These are phyloP conservation scores for Caenorhabditis doughertyi DNA, from an alignment of 2,888 invertebrate species.

Conservation along the genomic window DNA sequence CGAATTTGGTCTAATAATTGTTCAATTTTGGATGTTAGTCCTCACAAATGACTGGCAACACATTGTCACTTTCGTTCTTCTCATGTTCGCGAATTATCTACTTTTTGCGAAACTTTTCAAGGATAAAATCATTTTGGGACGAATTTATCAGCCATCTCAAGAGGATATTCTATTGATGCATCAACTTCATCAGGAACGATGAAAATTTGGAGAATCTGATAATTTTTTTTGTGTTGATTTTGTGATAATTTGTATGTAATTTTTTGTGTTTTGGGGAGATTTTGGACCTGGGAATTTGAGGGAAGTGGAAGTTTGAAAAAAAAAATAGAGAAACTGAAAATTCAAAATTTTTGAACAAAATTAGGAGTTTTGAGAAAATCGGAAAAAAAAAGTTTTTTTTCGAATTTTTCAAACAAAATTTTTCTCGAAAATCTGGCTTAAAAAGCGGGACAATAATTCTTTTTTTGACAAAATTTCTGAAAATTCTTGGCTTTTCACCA, in stretches of 20 bases:
- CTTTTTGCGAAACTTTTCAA: slow-evolving; percentile 92
- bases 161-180: slow-evolving; percentile 77
- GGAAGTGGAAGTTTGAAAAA: too few relatives aligned
- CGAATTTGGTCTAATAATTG: slow-evolving; percentile 77
- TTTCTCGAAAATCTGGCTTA: too few relatives aligned
- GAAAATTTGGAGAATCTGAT: background rate
- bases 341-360: too few relatives aligned
- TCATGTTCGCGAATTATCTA: slow-evolving; percentile 93
- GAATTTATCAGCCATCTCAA: slow-evolving; percentile 78
- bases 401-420: too few relatives aligned
- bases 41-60: slow-evolving; percentile 94
- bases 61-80: slow-evolving; percentile 90
- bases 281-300: too few relatives aligned
- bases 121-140: slow-evolving; percentile 83
- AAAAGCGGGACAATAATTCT: too few relatives aligned
- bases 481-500: too few relatives aligned
- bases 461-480: too few relatives aligned
- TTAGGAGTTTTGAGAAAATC: too few relatives aligned
- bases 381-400: too few relatives aligned
- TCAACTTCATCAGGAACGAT: slow-evolving; percentile 66
- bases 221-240: background rate
- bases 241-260: background rate
- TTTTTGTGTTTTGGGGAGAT: background rate
- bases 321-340: too few relatives aligned
- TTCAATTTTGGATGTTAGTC: slow-evolving; percentile 89